phyloP scores from a whole-genome alignment of 2,888 invertebrate genomes.

The Oscheius sp. region DNA sequence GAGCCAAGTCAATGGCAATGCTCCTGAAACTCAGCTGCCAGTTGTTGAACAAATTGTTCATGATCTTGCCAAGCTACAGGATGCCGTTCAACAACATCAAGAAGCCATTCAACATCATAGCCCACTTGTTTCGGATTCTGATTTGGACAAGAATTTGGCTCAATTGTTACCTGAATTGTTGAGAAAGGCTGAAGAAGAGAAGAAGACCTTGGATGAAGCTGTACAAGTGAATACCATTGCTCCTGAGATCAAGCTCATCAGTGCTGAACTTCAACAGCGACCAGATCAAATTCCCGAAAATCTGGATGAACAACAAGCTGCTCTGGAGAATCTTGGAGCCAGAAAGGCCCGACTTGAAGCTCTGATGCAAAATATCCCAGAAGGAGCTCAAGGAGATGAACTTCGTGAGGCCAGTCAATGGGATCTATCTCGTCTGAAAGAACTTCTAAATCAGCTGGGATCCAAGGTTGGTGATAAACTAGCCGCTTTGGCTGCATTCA shows the following conservation, averaged over 20 bases:
- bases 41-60: constrained; percentile 17
- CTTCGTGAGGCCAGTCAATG: constrained; percentile 53
- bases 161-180: constrained; percentile 20
- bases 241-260: constrained; percentile 48
- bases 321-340: constrained; percentile 51
- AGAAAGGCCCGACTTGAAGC: constrained; percentile 50
- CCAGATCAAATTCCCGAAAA: constrained; percentile 40
- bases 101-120: constrained; percentile 12
- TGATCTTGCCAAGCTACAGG: neutral
- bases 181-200: constrained; percentile 38
- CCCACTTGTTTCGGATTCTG: constrained; percentile 29
- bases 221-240: constrained; percentile 46
- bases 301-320: constrained; percentile 51
- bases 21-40: constrained; percentile 33
- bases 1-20: neutral
- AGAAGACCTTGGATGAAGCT: constrained; percentile 41
- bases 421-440: constrained; percentile 56
- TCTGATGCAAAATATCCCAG: constrained; percentile 46
- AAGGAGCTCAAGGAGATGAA: constrained; percentile 46
- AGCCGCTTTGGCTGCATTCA: constrained; percentile 58
- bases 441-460: constrained; percentile 49
- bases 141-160: constrained; percentile 37
- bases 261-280: constrained; percentile 45
- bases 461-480: constrained; percentile 56
- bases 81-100: constrained; percentile 13